phyloP scores from a whole-genome alignment of 2,797 vertebrate genomes.

The Pseudocheirus occidentalis region DNA sequence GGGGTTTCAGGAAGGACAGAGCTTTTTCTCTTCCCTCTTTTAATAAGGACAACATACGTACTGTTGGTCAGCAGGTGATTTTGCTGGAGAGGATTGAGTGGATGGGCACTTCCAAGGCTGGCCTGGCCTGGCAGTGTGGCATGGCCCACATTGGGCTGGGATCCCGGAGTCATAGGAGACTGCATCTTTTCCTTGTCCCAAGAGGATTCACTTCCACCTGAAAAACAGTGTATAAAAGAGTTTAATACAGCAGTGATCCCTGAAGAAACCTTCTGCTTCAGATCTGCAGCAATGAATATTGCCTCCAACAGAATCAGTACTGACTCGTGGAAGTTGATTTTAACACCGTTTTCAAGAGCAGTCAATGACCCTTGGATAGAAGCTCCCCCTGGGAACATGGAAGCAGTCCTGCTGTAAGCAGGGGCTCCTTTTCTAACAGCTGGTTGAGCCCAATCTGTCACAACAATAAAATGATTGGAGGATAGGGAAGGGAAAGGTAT shows the following conservation, averaged over 20 bases:
- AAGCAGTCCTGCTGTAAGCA: constrained; percentile 7
- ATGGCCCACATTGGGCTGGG: constrained; percentile 86
- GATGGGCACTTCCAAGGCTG: constrained; percentile 83
- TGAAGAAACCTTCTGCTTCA: neutral
- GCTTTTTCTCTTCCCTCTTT: constrained; percentile 33
- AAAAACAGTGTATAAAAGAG: constrained; percentile 66
- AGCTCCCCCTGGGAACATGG: neutral
- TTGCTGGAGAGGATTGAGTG: constrained; percentile 89
- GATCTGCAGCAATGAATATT: neutral
- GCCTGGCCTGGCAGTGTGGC: constrained; percentile 84
- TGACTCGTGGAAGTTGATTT: neutral
- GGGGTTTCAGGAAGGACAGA: neutral
- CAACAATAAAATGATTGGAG: constrained; percentile 37
- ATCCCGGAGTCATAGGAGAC: constrained; percentile 87
- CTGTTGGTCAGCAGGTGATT: constrained; percentile 92
- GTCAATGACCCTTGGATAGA: neutral
- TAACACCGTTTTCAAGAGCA: constrained; percentile 17
- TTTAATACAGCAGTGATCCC: neutral
- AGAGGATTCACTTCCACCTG: constrained; percentile 91
- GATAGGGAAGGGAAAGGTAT: neutral
- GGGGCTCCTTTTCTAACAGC: neutral
- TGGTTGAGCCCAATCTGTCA: constrained; percentile 20
- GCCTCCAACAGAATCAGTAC: constrained; percentile 16
- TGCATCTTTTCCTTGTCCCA: constrained; percentile 94
- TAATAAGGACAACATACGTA: constrained; percentile 80